Base-by-base conservation (phyloP, 2,113 vertebrate genomes). In the Ciconia maguari region DNA sequence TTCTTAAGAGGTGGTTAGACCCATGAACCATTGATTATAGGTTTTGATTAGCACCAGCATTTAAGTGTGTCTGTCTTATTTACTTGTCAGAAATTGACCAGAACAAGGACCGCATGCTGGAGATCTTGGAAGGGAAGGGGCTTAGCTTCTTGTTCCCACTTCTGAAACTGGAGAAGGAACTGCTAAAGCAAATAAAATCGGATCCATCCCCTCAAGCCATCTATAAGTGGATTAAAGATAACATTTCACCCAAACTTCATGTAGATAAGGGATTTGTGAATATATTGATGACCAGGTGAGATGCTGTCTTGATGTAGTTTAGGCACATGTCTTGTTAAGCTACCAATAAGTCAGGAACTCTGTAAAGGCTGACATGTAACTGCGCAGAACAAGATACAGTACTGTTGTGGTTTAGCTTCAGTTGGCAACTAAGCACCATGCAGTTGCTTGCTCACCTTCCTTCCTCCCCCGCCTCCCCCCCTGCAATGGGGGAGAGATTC, bases 201-300 rank as follows among this genome's bases (percentile, higher is more conserved):
- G 99, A 99, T 97, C 99, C 99, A 90, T 99, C 99, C 96, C 99
- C 99, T 96, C 99, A 99, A 98, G 98, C 99, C 96, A 99, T 99
- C 98, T 99, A 99, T 97, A 99, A 99, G 97, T 99, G 99, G 99
- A 99, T 99, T 97, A 99, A 99, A 98, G 99, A 99, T 98, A 99
- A 99, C 98, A 99, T 99, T 98, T 99, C 99, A 87, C 99, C 99
- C 91, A 99, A 99, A 98, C 99, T 99, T 93, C 99, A 99, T 98
- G 99, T 99, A 54, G 99, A 99, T 98, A 99, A 99, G 98, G 99
- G 99, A 98, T 99, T 99, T 97, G 99, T 99, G 98, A 99, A 99
- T 99, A 99, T 99, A 97, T 99, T 99, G 98, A 99, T 99, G 99
- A 99, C 99, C 97, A 99, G 99, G 99, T 99, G 80, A 97, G 97